Evolutionary conservation across 2,888 invertebrate species (phyloP), one percentile per base, ranked within the genome.

Genomic region (Netelia melanura): DNA sequence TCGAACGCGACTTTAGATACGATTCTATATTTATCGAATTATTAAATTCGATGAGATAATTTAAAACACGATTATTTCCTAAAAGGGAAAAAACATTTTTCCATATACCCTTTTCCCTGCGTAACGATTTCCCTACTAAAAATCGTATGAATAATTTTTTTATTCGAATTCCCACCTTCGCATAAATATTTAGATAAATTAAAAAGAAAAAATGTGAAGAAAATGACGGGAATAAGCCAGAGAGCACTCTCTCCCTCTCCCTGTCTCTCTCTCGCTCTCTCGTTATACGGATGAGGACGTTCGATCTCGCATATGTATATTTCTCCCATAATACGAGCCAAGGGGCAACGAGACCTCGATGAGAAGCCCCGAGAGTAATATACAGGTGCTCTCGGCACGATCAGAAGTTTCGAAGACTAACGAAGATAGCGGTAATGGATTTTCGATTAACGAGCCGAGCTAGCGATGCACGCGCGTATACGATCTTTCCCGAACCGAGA

Each of bases 361-460:
- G 67, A 61, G 76, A 83, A 85, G 82, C 71, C 75, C 67, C 21
- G 80, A 83, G 80, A 78, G 84, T 74, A 70, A 78, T 62, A 78
- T 78, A 71, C 62, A 21, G 48, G 76, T 44, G 79, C 70, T 65
- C 78, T 79, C 23, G 62, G 70, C 23, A 38, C 76, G 75, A 75
- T 65, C 79, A 77, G 72, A 80, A 85, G 76, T 75, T 85, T 76
- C 87, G 80, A 87, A 87, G 88, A 88, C 78, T 85, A 86, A 87
- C 85, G 88, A 87, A 89, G 91, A 92, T 92, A 92, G 89, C 88
- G 90, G 90, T 92, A 91, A 92, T 92, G 92, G 92, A 90, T 89
- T 88, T 89, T 90, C 91, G 90, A 90, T 91, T 89, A 89, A 89
- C 87, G 88, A 87, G 85, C 81, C 81, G 85, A 85, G 83, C 82